Evolutionary conservation across 30 jellyfish, hydroid and myxozoan genomes (phyloP).

Genomic region (Hydractinia symbiolongicarpus): DNA sequence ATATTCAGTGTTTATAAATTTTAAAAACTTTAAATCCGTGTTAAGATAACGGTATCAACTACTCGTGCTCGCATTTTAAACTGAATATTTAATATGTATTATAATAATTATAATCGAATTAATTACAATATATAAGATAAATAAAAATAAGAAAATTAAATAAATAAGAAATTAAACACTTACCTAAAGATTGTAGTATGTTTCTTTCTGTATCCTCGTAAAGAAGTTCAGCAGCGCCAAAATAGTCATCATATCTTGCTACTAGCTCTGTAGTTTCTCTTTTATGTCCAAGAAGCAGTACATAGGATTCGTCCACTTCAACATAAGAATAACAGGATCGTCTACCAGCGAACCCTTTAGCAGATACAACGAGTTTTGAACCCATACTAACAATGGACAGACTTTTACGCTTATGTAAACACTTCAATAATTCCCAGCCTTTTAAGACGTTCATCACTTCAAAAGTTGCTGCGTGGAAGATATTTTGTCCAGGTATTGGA

Average conservation of each 20-base stretch:
- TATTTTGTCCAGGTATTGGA: constrained; percentile 43
- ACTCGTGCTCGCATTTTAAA: no score
- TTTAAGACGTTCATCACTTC: constrained; percentile 76
- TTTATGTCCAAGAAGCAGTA: constrained; percentile 64
- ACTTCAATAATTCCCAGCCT: constrained; percentile 74
- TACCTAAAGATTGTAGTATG: constrained; percentile 75
- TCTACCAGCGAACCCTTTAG: constrained; percentile 87
- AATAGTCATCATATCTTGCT: constrained; percentile 89
- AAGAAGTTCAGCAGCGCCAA: constrained; percentile 96
- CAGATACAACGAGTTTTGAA: constrained; percentile 47
- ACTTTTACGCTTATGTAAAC: constrained; percentile 51
- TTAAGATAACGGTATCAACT: no score
- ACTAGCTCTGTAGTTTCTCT: constrained; percentile 47
- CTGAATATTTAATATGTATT: not conserved
- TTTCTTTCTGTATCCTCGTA: constrained; percentile 72
- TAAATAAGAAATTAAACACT: constrained; percentile 11
- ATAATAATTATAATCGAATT: not conserved
- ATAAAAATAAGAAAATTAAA: not conserved
- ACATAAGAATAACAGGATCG: constrained; percentile 87
- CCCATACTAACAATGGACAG: constrained; percentile 46
- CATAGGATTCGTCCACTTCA: constrained; percentile 86
- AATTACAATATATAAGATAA: not conserved
- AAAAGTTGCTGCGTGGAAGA: constrained; percentile 70
- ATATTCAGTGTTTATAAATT: no score
- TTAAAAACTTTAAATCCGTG: no score